phyloP scores from a whole-genome alignment of 2,888 invertebrate species.

The Hoplodrina blanda region DNA sequence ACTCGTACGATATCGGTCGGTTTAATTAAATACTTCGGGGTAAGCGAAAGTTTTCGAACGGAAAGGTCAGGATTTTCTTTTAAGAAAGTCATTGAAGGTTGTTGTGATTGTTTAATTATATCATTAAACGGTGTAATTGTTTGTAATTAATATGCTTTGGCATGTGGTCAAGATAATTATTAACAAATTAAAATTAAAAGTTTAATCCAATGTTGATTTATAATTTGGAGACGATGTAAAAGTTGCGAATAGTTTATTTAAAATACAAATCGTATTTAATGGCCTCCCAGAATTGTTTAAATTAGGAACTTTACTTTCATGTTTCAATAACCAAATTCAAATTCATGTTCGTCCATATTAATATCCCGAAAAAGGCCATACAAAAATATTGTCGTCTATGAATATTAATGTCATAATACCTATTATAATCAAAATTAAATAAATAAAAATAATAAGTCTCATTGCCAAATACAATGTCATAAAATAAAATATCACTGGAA shows the following conservation, averaged over 20 bases:
- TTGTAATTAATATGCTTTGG: constrained; percentile 26
- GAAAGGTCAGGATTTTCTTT: constrained; percentile 66
- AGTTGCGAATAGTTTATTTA: not conserved
- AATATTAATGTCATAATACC: too few species aligned
- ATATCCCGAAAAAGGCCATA: too few species aligned
- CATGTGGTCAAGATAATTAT: constrained; percentile 7
- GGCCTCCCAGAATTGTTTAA: not conserved
- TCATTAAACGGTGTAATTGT: constrained; percentile 47
- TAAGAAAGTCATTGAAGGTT: constrained; percentile 47
- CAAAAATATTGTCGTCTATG: too few species aligned
- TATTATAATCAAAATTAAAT: too few species aligned
- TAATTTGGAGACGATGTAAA: not conserved
- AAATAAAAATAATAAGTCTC: too few species aligned
- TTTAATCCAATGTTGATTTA: constrained; percentile 3
- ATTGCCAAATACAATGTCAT: too few species aligned
- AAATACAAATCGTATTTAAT: too few species aligned
- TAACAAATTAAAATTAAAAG: constrained; percentile 19
- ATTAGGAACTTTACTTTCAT: not conserved
- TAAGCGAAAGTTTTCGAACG: constrained; percentile 74
- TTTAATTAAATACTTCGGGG: constrained; percentile 68
- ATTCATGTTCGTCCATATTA: too few species aligned
- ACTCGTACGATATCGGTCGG: constrained; percentile 58
- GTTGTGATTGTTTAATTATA: constrained; percentile 53
- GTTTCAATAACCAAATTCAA: not conserved
- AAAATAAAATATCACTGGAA: too few species aligned